phyloP scores from a whole-genome alignment of 2,888 invertebrate species.

The Arctia plantaginis region DNA sequence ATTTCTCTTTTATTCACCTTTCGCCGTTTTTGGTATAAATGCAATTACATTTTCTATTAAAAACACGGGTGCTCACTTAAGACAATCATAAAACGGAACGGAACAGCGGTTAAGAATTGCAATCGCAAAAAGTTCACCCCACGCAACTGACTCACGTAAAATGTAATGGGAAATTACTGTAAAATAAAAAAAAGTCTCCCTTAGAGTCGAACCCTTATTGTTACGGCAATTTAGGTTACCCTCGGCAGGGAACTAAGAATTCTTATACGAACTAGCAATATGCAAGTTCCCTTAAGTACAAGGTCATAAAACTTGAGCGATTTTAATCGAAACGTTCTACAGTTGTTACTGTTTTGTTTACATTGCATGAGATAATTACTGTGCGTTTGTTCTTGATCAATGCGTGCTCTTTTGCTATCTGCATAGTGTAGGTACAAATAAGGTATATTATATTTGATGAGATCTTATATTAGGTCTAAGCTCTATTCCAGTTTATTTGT shows the following conservation, averaged over 20 bases:
- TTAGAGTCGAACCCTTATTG: slow-evolving; percentile 60
- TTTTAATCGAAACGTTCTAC: slow-evolving; percentile 53
- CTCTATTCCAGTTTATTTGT: not conserved
- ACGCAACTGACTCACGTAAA: slow-evolving; percentile 60
- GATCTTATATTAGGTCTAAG: not conserved
- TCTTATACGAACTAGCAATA: slow-evolving; percentile 63
- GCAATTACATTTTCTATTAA: slow-evolving; percentile 38
- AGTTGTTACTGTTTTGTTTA: slow-evolving; percentile 48
- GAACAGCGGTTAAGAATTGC: slow-evolving; percentile 51
- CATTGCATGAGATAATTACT: slow-evolving; percentile 35
- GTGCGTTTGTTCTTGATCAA: not conserved
- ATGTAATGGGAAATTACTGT: slow-evolving; percentile 67
- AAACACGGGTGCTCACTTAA: slow-evolving; percentile 39
- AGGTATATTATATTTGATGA: not conserved
- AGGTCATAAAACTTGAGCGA: slow-evolving; percentile 54
- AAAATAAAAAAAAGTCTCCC: slow-evolving; percentile 64
- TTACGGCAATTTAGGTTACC: slow-evolving; percentile 66
- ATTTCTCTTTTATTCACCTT: slow-evolving; percentile 2
- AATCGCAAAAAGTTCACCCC: slow-evolving; percentile 58
- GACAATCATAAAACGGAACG: slow-evolving; percentile 49
- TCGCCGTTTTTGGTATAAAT: slow-evolving; percentile 14
- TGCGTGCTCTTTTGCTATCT: not conserved
- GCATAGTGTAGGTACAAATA: not conserved
- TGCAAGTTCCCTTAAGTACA: slow-evolving; percentile 53
- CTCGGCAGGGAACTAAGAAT: slow-evolving; percentile 59